Conservation (phyloP, 2,797 vertebrate genomes). For the Glossophaga mutica region DNA sequence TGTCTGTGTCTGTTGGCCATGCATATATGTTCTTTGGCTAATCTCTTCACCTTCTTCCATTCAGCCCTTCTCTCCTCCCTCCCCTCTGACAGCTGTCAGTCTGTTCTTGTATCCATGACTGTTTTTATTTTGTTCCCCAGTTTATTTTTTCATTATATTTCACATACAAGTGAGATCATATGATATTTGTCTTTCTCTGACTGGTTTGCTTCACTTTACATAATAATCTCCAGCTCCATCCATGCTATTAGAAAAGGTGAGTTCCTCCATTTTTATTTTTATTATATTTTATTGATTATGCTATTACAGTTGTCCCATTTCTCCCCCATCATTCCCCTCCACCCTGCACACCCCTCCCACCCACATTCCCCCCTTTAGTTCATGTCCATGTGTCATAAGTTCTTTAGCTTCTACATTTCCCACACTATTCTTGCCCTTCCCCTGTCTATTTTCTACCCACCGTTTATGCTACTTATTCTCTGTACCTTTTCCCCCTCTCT, state of each 20-base stretch:
- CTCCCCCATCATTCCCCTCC: too few relatives aligned
- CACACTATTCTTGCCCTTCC: too few relatives aligned
- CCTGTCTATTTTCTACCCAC: too few relatives aligned
- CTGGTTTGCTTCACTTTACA: not conserved
- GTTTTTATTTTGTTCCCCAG: not conserved
- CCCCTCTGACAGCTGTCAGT: not conserved
- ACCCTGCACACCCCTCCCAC: too few relatives aligned
- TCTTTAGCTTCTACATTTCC: too few relatives aligned
- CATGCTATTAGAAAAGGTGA: not conserved
- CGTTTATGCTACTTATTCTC: too few relatives aligned
- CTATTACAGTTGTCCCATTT: too few relatives aligned
- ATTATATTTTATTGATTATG: too few relatives aligned
- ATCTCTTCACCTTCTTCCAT: not conserved
- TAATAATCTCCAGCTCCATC: not conserved
- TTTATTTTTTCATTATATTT: not conserved
- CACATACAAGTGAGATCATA: not conserved
- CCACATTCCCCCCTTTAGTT: too few relatives aligned
- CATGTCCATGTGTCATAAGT: too few relatives aligned
- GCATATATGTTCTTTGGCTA: not conserved
- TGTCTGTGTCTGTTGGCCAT: not conserved
- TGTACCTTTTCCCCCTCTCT: too few relatives aligned
- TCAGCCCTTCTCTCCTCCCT: not conserved
- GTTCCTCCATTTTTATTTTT: too few relatives aligned
- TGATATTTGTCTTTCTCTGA: not conserved
- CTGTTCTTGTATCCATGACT: not conserved